Conservation (phyloP, 2,797 vertebrate species). For the Oreortyx pictus region DNA sequence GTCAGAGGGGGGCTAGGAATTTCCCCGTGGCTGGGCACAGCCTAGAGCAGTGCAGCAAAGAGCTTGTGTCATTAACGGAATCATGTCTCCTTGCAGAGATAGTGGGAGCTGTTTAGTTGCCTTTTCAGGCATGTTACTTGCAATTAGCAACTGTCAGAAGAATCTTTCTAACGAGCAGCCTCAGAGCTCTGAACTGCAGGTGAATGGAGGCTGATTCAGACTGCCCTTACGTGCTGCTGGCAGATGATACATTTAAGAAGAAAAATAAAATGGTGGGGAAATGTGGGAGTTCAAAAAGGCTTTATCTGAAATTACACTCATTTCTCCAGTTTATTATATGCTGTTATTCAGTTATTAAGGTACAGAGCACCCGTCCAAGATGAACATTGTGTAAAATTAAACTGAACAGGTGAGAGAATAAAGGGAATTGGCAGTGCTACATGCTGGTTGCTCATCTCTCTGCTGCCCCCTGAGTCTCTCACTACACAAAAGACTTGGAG, state of each 20-base stretch:
- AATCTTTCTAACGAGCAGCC: neutral
- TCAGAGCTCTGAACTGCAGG: neutral
- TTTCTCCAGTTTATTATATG: neutral
- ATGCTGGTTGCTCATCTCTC: neutral
- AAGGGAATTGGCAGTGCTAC: neutral
- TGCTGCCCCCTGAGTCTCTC: neutral
- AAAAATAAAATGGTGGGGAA: neutral
- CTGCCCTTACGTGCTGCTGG: neutral
- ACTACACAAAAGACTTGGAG: too few species aligned
- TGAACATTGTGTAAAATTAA: neutral
- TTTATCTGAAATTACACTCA: neutral
- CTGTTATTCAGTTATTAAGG: neutral
- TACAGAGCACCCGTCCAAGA: accelerated
- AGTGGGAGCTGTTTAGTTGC: neutral
- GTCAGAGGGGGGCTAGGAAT: neutral
- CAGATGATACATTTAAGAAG: neutral
- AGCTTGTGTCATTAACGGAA: neutral
- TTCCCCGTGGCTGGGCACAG: neutral
- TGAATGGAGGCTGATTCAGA: neutral
- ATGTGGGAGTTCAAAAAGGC: neutral
- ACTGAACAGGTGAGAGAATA: neutral
- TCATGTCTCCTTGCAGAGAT: neutral
- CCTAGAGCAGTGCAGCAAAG: neutral
- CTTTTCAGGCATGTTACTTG: neutral
- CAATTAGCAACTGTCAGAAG: neutral